Evolutionary conservation across 2,797 vertebrate genomes (phyloP).

Genomic region (Pangasius larnaudii): DNA sequence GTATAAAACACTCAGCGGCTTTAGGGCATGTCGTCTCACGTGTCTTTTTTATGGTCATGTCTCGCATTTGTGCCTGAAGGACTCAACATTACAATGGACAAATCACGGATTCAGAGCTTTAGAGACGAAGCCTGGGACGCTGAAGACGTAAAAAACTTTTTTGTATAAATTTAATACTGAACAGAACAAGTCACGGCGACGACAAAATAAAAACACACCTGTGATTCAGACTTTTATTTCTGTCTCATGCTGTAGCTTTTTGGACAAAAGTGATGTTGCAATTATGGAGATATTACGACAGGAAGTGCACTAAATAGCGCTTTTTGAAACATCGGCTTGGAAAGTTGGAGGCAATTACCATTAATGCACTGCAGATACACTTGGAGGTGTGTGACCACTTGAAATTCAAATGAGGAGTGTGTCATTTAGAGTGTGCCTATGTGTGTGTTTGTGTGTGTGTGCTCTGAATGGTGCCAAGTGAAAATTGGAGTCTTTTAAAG

Average conservation of each 20-base stretch:
- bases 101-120: neutral
- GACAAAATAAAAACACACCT: neutral
- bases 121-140: neutral
- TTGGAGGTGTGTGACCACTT: slow-evolving; percentile 68
- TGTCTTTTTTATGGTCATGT: neutral
- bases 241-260: slow-evolving; percentile 35
- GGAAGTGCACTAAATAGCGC: slow-evolving; percentile 5
- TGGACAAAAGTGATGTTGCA: neutral
- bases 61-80: neutral
- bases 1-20: neutral
- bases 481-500: neutral
- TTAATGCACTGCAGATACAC: slow-evolving; percentile 43
- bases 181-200: neutral
- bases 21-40: neutral
- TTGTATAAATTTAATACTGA: neutral
- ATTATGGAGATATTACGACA: neutral
- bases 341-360: slow-evolving; percentile 31
- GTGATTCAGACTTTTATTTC: slow-evolving; percentile 52
- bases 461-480: neutral
- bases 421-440: slow-evolving; percentile 7
- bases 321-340: neutral
- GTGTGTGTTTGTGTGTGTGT: slow-evolving; percentile 31
- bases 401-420: slow-evolving; percentile 45
- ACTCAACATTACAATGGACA: neutral
- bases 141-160: neutral